Base-by-base conservation (phyloP, 2,888 invertebrate genomes). In the Tetramorium bicarinatum region DNA sequence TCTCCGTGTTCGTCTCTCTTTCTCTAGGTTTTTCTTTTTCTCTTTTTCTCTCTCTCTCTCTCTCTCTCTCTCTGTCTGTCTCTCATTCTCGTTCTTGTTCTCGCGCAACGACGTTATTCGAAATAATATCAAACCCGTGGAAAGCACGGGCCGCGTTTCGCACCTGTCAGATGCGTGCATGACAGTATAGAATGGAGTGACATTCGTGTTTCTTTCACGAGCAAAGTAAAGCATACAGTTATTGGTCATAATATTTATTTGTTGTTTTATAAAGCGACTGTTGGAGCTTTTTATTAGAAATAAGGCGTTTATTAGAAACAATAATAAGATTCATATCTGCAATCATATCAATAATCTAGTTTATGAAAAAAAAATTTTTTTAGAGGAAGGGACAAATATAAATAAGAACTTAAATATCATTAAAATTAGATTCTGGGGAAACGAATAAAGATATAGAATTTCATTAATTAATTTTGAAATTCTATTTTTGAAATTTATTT, bases 131-230 rank as follows among this genome's bases (percentile, higher is more conserved):
- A 72, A 84, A 82, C 64, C 52, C 59, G 62, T 66, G 84, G 56
- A 62, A 82, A 85, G 87, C 62, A 85, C 62, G 47, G 52, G 15
- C 71, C 76, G 34, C 29, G 75, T 87, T 72, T 83, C 80, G 77
- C 86, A 87, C 84, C 88, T 88, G 88, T 56, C 87, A 82, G 82
- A 69, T 83, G 77, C 67, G 72, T 83, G 75, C 67, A 67, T 41
- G 44, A 25, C 66, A 47, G 41, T 25, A 49, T 44, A 44, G 59
- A 79, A 79, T 25, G 13, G 18, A 72, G 25, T 44, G 79, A 79
- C 79, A 80, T 72, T 80, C 25, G 47, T 47, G 47, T 72, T 72
- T 80, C 47, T 47, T 80, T 80, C 72, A 54, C 56, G 59, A 47
- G 15, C 7, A 34, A n/a, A 47, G 13, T 38, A 59, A 72, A 34